phyloP scores from a whole-genome alignment of 2,888 invertebrate species.

The Drosophila nr. medialis region DNA sequence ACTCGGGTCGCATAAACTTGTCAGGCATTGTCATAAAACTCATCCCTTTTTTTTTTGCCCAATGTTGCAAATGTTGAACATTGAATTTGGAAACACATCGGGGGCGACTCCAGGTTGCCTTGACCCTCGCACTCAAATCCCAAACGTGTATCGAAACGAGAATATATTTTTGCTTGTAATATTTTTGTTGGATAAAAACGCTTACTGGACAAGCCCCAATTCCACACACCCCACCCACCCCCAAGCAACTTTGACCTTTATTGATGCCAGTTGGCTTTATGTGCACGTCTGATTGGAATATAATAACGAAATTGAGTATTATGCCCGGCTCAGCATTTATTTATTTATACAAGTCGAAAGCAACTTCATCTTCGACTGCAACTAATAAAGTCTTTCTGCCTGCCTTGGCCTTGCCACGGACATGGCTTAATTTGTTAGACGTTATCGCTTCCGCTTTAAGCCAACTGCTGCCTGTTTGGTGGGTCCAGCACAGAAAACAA shows the following conservation, averaged over 20 bases:
- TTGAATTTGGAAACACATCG: constrained; percentile 48
- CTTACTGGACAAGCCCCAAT: constrained; percentile 23
- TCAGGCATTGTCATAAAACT: constrained; percentile 64
- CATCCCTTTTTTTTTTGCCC: constrained; percentile 30
- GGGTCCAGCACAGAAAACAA: constrained; percentile 33
- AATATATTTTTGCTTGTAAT: constrained; percentile 31
- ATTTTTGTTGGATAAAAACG: constrained; percentile 15
- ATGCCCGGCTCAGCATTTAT: constrained; percentile 56
- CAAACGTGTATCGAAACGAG: constrained; percentile 24
- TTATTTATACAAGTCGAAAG: constrained; percentile 58
- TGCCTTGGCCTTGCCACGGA: constrained; percentile 40
- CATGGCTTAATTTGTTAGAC: constrained; percentile 80
- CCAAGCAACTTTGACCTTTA: constrained; percentile 40
- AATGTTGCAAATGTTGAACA: constrained; percentile 23
- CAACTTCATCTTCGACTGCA: constrained; percentile 7
- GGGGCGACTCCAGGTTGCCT: constrained; percentile 24
- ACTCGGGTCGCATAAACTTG: constrained; percentile 77
- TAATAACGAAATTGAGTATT: constrained; percentile 79
- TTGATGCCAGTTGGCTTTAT: constrained; percentile 83
- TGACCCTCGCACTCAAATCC: constrained; percentile 33
- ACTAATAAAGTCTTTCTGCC: constrained; percentile 68
- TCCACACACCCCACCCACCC: background rate
- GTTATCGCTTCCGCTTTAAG: constrained; percentile 74
- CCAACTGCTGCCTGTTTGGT: constrained; percentile 34
- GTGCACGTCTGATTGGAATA: constrained; percentile 84